Conservation (phyloP, 2,797 vertebrate species). For the Tauraco hartlaubi region DNA sequence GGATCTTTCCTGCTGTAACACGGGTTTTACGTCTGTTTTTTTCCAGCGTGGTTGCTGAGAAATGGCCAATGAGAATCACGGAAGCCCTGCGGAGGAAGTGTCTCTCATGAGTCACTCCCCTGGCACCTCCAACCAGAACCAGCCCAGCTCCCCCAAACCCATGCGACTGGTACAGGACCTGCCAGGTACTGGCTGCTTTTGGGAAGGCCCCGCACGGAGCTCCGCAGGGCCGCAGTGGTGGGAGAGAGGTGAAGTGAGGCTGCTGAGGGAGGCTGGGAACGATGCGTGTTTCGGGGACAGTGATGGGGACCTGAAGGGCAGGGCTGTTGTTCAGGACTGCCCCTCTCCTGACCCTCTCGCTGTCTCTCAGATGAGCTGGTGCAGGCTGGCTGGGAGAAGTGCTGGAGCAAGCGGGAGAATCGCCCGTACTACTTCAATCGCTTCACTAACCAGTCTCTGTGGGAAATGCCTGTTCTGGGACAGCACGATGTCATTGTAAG, state of each 20-base stretch:
- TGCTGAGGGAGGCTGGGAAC: accelerated
- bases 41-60: slow-evolving; percentile 82
- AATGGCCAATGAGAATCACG: slow-evolving; percentile 96
- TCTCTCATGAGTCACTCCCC: slow-evolving; percentile 89
- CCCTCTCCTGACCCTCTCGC: background rate
- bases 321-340: background rate
- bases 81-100: slow-evolving; percentile 87
- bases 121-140: slow-evolving; percentile 87
- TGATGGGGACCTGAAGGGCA: background rate
- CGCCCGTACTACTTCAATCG: slow-evolving; percentile 97
- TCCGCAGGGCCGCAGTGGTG: background rate
- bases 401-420: slow-evolving; percentile 97
- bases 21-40: background rate
- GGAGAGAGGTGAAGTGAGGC: accelerated
- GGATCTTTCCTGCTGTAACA: background rate
- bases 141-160: slow-evolving; percentile 90
- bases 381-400: slow-evolving; percentile 98
- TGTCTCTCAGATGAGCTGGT: slow-evolving; percentile 91
- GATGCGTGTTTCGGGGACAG: background rate
- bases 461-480: slow-evolving; percentile 96
- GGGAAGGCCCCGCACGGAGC: background rate
- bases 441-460: slow-evolving; percentile 98
- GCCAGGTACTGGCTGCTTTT: slow-evolving; percentile 83
- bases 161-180: slow-evolving; percentile 91
- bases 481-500: slow-evolving; percentile 97